phyloP scores from a whole-genome alignment of 2,113 vertebrate genomes.

The Gallinago paraguaiae region DNA sequence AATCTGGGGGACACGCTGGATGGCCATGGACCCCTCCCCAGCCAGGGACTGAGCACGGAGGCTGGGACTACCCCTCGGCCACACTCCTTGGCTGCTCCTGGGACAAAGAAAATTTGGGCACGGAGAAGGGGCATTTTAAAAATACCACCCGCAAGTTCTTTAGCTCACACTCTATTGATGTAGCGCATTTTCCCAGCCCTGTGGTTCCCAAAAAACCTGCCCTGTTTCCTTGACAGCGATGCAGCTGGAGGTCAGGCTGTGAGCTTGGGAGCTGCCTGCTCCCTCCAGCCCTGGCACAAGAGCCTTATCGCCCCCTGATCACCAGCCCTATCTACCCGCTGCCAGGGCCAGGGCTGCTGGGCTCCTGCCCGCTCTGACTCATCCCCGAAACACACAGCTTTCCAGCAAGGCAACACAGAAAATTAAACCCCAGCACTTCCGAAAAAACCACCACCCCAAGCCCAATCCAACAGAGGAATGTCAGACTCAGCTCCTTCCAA shows the following conservation, averaged over 20 bases:
- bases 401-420: background rate
- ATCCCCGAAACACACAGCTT: background rate
- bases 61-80: background rate
- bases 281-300: background rate
- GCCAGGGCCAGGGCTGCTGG: background rate
- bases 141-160: background rate
- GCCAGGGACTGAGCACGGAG: accelerated
- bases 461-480: background rate
- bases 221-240: accelerated
- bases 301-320: background rate
- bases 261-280: background rate
- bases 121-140: background rate
- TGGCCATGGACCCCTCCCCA: accelerated
- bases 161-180: background rate
- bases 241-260: background rate
- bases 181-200: background rate
- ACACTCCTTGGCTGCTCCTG: background rate
- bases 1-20: accelerated
- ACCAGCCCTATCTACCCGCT: accelerated
- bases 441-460: background rate
- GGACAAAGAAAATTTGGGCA: background rate
- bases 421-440: background rate
- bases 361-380: background rate
- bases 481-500: background rate
- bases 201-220: background rate